These are phyloP conservation scores for Hemibagrus guttatus DNA, from an alignment of 2,797 vertebrate species.

Conservation along the genomic window DNA sequence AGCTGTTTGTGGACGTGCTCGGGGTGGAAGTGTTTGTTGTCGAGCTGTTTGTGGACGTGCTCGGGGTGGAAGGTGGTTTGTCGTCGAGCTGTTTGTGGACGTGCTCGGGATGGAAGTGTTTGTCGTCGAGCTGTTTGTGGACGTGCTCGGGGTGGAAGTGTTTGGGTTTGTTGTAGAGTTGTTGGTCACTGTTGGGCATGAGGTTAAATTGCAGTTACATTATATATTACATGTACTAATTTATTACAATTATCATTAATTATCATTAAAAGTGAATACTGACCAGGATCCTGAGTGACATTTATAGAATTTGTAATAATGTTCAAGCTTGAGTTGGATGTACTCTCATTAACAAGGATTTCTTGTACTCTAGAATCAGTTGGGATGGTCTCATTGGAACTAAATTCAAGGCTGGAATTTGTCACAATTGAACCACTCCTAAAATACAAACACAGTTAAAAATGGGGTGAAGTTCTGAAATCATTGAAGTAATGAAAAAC, in stretches of 20 bases:
- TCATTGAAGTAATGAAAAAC: neutral
- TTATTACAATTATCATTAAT: neutral
- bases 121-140: neutral
- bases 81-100: too few relatives aligned
- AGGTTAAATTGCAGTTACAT: neutral
- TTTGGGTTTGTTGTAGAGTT: neutral
- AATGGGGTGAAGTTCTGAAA: neutral
- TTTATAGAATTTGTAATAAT: neutral
- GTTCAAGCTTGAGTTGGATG: neutral
- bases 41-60: too few relatives aligned
- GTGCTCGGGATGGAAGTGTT: too few relatives aligned
- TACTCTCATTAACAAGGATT: neutral
- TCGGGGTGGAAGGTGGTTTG: too few relatives aligned
- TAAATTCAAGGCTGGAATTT: neutral
- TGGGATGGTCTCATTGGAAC: neutral
- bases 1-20: too few relatives aligned
- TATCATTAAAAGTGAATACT: neutral
- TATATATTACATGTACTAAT: neutral
- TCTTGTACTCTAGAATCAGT: neutral
- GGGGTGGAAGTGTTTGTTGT: too few relatives aligned
- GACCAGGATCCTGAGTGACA: neutral
- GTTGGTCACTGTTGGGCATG: neutral
- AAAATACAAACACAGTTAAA: neutral
- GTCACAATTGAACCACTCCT: conserved; percentile 1
- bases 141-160: neutral